These are phyloP conservation scores for Galeopterus variegatus DNA, from an alignment of 2,113 vertebrate genomes.

Conservation along the genomic window DNA sequence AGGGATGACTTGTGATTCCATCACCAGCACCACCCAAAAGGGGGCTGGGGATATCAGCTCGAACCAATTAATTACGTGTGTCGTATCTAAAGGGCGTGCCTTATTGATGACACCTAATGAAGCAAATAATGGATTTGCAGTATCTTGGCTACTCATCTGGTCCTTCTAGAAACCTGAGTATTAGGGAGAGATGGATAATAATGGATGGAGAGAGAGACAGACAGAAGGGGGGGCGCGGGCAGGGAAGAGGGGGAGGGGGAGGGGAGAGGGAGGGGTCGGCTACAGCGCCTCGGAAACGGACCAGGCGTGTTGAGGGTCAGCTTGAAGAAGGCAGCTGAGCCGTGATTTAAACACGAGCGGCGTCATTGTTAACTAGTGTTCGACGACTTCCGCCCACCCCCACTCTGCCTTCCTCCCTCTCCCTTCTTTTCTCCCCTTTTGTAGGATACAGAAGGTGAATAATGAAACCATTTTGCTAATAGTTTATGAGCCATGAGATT, in stretches of 20 bases:
- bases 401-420: slow-evolving; percentile 32
- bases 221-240: background rate
- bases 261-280: background rate
- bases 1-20: background rate
- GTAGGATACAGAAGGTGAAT: slow-evolving; percentile 90
- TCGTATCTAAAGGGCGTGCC: slow-evolving; percentile 43
- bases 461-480: slow-evolving; percentile 95
- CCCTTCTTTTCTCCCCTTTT: slow-evolving; percentile 76
- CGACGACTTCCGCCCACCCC: slow-evolving; percentile 15
- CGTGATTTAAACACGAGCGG: slow-evolving; percentile 50
- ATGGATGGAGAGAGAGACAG: background rate
- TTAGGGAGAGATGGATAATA: background rate
- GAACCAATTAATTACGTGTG: slow-evolving; percentile 44
- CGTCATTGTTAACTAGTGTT: slow-evolving; percentile 65
- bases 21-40: background rate
- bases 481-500: slow-evolving; percentile 99
- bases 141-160: slow-evolving; percentile 60
- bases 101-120: slow-evolving; percentile 61
- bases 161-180: slow-evolving; percentile 23
- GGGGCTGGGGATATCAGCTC: background rate
- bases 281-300: slow-evolving; percentile 32
- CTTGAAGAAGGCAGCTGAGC: slow-evolving; percentile 36
- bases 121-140: slow-evolving; percentile 70
- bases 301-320: slow-evolving; percentile 68
- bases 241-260: background rate